Base-by-base conservation (phyloP, 1,140 invertebrate species). In the Plectrocnemia conspersa region DNA sequence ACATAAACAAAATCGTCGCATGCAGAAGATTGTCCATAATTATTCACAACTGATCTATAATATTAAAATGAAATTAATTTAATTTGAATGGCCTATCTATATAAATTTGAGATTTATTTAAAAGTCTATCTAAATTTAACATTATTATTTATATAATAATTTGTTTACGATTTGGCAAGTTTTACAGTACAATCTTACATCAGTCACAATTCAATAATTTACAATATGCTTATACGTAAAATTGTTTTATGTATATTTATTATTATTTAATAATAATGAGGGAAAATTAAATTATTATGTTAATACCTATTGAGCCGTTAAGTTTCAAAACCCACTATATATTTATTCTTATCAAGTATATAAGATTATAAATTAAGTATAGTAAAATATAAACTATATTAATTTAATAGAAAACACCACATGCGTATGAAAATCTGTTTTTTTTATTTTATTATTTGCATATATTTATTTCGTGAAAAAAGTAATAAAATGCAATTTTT, bases 141-240 rank as follows among this genome's bases (percentile, higher is more conserved):
- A 27, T 52, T 22, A 21, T 35, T 13, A 11, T 46, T 18, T 45
- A 16, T n/a, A n/a, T 23, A 45, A 42, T 38, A 36, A 22, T 40
- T 50, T 50, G 21, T 52, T 49, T 49, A 54, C 42, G 23, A 54
- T 54, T 54, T 54, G 52, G 52, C 52, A 46, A 54, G n/a, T 52
- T 24, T 52, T 40, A 52, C 2, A 52, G 19, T 52, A 52, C 38
- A 48, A 32, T 27, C 9, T 38, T 40, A 52, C 18, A 52, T 52
- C 48, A 52, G 48, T 52, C 48, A 23, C 32, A 18, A 40, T 52
- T 36, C 33, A 40, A 22, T 3, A 32, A 6, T 32, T 29, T 33
- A 48, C 4, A 15, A 21, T 18, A 25, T 32, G n/a, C 3, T 6
- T 33, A 33, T 27, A 7, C n/a, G 7, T 13, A 7, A 29, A 29